Base-by-base conservation (phyloP, 2,888 invertebrate species). In the Tanytarsus gracilentus region DNA sequence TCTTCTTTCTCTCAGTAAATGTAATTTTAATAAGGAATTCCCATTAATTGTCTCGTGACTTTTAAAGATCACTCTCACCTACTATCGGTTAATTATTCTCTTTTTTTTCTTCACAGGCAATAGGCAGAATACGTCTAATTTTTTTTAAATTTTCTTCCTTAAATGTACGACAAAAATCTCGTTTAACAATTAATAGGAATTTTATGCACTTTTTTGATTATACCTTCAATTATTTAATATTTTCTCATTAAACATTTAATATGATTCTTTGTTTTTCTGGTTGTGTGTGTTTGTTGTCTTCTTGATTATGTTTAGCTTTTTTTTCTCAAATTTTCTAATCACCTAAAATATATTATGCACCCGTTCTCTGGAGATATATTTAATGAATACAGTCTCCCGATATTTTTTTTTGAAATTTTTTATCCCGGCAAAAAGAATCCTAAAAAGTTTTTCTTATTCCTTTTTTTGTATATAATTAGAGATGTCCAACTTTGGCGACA, bases 101-200 rank as follows among this genome's bases (percentile, higher is more conserved):
- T 16, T n/a, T n/a, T 52, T 52, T 29, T 52, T 53, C 53, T 56
- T 56, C 55, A 58, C 58, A 58, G 58, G 44, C 58, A 58, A 58
- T 58, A 58, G 58, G 58, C 58, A 58, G 58, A 56, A 56, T 56
- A 56, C 55, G 55, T 40, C 27, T 30, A 53, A 36, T 25, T 23
- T 56, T 44, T 48, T 40, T 29, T 29, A 30, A 51, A 18, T 21
- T n/a, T 29, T 51, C 29, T 39, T 56, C 27, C 29, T 21, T 58
- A 30, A 58, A 48, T 58, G 40, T 18, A 51, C 30, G 44, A 58
- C 44, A 58, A 30, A 58, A 58, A 58, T 58, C 58, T 58, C 58
- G 48, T 58, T 58, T 58, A 58, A 58, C 58, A 58, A 58, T 58
- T 58, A 58, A 58, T 58, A 58, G 58, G 58, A 58, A 58, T 58